These are phyloP conservation scores for Phania funesta DNA, from an alignment of 2,888 invertebrate species.

Conservation along the genomic window DNA sequence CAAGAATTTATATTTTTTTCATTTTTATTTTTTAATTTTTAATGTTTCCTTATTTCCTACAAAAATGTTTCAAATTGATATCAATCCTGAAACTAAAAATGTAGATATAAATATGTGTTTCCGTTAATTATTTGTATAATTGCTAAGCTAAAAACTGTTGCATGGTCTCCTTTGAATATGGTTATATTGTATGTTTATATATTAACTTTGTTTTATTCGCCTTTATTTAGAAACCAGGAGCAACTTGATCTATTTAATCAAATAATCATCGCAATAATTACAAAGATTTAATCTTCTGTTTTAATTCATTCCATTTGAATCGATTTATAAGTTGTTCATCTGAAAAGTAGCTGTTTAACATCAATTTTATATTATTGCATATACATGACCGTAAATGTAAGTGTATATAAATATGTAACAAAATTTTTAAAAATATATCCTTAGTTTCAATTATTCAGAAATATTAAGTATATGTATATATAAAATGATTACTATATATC, in stretches of 20 bases:
- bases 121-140: conserved; percentile 12
- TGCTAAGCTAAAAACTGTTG: conserved; percentile 35
- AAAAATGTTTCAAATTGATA: conserved; percentile 36
- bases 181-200: not conserved
- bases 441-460: conserved; percentile 25
- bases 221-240: conserved; percentile 40
- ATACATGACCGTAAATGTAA: conserved; percentile 1
- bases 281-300: conserved; percentile 62
- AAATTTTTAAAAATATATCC: not conserved
- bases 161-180: conserved; percentile 44
- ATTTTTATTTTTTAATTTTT: conserved; percentile 9
- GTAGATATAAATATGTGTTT: not conserved
- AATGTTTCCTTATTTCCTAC: conserved; percentile 23
- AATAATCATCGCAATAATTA: conserved; percentile 3
- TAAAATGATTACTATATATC: not conserved
- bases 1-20: conserved; percentile 22
- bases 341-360: conserved; percentile 41
- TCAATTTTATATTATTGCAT: conserved; percentile 60
- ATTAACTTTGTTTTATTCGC: conserved; percentile 6
- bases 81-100: conserved; percentile 38
- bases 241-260: conserved; percentile 22
- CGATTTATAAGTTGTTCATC: conserved; percentile 39
- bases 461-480: not conserved
- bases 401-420: conserved; percentile 26
- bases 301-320: conserved; percentile 35